Evolutionary conservation across 1,140 invertebrate genomes (phyloP).

Genomic region (Neodiprion lecontei): DNA sequence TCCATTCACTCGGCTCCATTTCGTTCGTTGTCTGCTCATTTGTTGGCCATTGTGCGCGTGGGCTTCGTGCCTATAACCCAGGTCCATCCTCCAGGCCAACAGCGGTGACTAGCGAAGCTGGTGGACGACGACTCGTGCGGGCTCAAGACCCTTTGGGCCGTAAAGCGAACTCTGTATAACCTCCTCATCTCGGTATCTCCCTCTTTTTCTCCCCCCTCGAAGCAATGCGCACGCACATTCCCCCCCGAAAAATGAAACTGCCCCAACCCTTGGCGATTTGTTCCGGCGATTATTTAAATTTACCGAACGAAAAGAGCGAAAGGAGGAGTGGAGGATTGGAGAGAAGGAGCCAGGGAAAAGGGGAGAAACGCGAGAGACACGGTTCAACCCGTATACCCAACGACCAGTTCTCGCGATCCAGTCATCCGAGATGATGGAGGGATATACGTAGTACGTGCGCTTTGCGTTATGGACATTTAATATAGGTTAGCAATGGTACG

Average conservation of each 20-base stretch:
- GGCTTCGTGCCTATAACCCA: background rate
- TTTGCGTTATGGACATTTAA: too few species aligned
- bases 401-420: slow-evolving; percentile 35
- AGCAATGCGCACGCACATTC: background rate
- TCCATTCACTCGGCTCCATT: too few species aligned
- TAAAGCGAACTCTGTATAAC: background rate
- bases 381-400: slow-evolving; percentile 25
- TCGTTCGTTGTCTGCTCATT: background rate
- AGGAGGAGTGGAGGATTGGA: background rate
- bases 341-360: background rate
- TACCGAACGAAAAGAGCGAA: slow-evolving; percentile 8
- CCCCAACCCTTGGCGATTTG: slow-evolving; percentile 26
- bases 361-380: background rate
- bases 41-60: slow-evolving; percentile 5
- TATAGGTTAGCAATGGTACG: too few species aligned
- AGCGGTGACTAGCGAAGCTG: too few species aligned
- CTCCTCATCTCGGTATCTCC: background rate
- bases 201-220: background rate
- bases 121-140: too few species aligned
- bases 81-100: background rate
- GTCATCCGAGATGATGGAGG: slow-evolving; percentile 41
- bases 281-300: slow-evolving; percentile 39
- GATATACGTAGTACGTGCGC: slow-evolving; percentile 12
- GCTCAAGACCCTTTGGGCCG: background rate
- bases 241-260: background rate